phyloP scores from a whole-genome alignment of 2,888 invertebrate species.

The Callimorpha dominula region DNA sequence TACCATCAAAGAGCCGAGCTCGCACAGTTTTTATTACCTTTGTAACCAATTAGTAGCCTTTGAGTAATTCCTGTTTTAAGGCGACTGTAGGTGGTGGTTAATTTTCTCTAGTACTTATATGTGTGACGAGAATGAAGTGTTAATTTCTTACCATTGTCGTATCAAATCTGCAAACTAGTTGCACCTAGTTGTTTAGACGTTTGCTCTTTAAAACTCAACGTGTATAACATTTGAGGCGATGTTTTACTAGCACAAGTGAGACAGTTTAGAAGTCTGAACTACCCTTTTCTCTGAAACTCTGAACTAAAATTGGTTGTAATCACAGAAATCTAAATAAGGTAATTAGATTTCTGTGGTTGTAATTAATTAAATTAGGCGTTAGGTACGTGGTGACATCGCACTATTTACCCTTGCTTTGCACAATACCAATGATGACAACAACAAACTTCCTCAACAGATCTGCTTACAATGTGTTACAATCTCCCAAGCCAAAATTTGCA shows the following conservation, averaged over 20 bases:
- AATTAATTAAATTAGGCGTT: not conserved
- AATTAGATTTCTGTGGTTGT: too few species aligned
- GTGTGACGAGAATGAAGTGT: not conserved
- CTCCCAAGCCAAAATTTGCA: not conserved
- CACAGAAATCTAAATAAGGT: too few species aligned
- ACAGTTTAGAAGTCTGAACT: too few species aligned
- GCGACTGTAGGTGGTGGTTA: not conserved
- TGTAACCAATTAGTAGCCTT: constrained; percentile 17
- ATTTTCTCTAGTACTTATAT: not conserved
- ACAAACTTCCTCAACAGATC: too few species aligned
- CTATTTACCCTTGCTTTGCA: not conserved
- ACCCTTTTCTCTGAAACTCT: too few species aligned
- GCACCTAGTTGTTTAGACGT: too few species aligned
- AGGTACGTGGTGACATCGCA: not conserved
- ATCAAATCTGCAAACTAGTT: not conserved
- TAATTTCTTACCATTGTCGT: not conserved
- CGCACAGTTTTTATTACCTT: constrained; percentile 13
- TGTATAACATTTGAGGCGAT: too few species aligned
- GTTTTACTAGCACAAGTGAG: too few species aligned
- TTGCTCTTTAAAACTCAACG: too few species aligned
- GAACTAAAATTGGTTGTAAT: not conserved
- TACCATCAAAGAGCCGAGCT: constrained; percentile 16
- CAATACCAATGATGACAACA: not conserved
- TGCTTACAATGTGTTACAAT: not conserved
- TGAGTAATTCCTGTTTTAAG: not conserved